Evolutionary conservation across 2,797 vertebrate genomes (phyloP).

Genomic region (Clarias pachynema): DNA sequence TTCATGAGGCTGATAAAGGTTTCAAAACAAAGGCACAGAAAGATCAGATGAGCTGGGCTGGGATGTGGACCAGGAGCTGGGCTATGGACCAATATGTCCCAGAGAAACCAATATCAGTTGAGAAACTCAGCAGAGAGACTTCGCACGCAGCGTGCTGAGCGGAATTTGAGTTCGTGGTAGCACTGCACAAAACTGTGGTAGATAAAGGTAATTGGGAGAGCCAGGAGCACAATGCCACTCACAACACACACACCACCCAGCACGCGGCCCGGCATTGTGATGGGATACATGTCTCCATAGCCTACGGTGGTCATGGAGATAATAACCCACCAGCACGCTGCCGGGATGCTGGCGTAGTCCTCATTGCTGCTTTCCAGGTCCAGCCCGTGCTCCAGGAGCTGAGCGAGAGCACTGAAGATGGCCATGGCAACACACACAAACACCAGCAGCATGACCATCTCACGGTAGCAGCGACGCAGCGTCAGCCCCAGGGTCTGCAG

Average conservation of each 20-base stretch:
- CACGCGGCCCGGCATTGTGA: slow-evolving; percentile 92
- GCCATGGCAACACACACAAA: slow-evolving; percentile 98
- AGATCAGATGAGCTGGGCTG: slow-evolving; percentile 15
- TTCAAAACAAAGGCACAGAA: slow-evolving; percentile 53
- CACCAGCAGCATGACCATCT: slow-evolving; percentile 98
- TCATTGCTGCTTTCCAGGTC: slow-evolving; percentile 89
- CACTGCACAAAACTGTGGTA: slow-evolving; percentile 99
- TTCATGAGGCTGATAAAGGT: slow-evolving; percentile 33
- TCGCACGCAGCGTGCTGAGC: slow-evolving; percentile 88
- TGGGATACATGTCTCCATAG: slow-evolving; percentile 97
- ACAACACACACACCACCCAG: slow-evolving; percentile 97
- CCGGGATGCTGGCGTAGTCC: slow-evolving; percentile 96
- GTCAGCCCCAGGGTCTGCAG: slow-evolving; percentile 97
- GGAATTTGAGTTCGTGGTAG: slow-evolving; percentile 95
- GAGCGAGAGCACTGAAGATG: slow-evolving; percentile 97
- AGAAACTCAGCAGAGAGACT: slow-evolving; percentile 88
- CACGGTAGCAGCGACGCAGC: slow-evolving; percentile 92
- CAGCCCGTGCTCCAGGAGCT: slow-evolving; percentile 95
- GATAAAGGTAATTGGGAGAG: slow-evolving; percentile 98
- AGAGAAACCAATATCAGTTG: slow-evolving; percentile 69
- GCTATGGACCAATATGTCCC: slow-evolving; percentile 21
- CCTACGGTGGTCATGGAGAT: slow-evolving; percentile 99
- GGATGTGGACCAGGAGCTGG: background rate
- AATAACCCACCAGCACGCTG: slow-evolving; percentile 99
- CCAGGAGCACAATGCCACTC: slow-evolving; percentile 95